Evolutionary conservation across 1,140 invertebrate species (phyloP).

Genomic region (Paramacrobiotus metropolitanus): DNA sequence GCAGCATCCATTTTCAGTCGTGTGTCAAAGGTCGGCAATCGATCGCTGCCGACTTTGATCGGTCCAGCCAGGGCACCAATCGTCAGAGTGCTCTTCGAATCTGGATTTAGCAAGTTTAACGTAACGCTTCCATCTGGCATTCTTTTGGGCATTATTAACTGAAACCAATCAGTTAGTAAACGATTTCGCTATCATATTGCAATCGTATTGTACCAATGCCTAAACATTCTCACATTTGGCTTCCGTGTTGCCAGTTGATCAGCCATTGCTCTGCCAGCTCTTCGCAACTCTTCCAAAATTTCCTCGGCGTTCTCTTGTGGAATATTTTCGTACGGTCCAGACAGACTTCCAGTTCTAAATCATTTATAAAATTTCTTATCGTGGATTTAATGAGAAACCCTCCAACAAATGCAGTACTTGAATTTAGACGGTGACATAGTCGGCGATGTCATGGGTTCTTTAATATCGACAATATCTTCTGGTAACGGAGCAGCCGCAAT

Average conservation of each 20-base stretch:
- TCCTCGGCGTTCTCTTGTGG: constrained; percentile 55
- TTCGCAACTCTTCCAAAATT: constrained; percentile 42
- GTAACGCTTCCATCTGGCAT: background rate
- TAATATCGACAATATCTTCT: background rate
- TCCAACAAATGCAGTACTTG: no score
- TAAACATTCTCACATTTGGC: constrained; percentile 20
- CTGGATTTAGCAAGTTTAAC: background rate
- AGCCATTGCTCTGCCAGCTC: constrained; percentile 37
- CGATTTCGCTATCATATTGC: background rate
- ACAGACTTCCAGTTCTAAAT: background rate
- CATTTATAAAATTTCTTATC: no score
- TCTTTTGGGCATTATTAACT: background rate
- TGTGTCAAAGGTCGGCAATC: background rate
- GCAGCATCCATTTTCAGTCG: background rate
- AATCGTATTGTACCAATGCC: background rate
- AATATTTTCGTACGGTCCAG: constrained; percentile 38
- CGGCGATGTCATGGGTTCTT: background rate
- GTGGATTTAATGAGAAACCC: background rate
- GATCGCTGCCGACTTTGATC: background rate
- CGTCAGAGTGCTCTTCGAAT: background rate
- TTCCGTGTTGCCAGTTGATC: constrained; percentile 34
- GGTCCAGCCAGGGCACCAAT: background rate
- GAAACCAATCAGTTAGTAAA: background rate
- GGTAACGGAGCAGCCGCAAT: no score
- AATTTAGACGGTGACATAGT: no score